Conservation (phyloP, 2,113 vertebrate species). For the Aphyosemion australe region DNA sequence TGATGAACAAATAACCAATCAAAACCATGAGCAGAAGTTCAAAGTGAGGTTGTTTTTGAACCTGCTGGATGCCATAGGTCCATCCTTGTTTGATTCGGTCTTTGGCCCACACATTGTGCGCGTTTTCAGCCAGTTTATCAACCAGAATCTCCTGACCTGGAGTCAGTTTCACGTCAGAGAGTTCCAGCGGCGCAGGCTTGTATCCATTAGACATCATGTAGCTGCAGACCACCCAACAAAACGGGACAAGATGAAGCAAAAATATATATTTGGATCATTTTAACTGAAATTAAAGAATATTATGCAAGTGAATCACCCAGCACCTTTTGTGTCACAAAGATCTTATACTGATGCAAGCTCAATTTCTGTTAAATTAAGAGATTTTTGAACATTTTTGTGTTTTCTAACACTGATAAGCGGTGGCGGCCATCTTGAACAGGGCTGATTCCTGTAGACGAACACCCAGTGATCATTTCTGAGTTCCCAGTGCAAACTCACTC, state of each 20-base stretch:
- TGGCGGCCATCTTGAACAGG: too few species aligned
- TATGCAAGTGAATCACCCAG: too few species aligned
- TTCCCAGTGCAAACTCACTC: too few species aligned
- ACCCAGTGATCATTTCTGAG: too few species aligned
- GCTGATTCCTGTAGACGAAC: too few species aligned
- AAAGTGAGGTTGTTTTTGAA: conserved; percentile 44
- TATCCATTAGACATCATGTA: conserved; percentile 97
- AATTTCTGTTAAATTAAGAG: too few species aligned
- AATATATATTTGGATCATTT: too few species aligned
- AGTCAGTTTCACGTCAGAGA: conserved; percentile 92
- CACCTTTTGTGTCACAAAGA: too few species aligned
- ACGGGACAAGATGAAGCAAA: neutral
- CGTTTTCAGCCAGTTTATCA: conserved; percentile 97
- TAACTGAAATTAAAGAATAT: too few species aligned
- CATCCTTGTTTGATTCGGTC: conserved; percentile 99
- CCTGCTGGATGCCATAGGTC: conserved; percentile 99
- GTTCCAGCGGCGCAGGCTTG: conserved; percentile 94
- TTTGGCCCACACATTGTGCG: conserved; percentile 99
- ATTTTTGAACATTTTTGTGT: too few species aligned
- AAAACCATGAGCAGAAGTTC: neutral
- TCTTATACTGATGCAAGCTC: too few species aligned
- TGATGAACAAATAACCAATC: neutral
- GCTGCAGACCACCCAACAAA: conserved; percentile 73
- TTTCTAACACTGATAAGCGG: too few species aligned
- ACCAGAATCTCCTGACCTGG: conserved; percentile 94